Conservation (phyloP, 2,113 vertebrate genomes). For the Numida meleagris region DNA sequence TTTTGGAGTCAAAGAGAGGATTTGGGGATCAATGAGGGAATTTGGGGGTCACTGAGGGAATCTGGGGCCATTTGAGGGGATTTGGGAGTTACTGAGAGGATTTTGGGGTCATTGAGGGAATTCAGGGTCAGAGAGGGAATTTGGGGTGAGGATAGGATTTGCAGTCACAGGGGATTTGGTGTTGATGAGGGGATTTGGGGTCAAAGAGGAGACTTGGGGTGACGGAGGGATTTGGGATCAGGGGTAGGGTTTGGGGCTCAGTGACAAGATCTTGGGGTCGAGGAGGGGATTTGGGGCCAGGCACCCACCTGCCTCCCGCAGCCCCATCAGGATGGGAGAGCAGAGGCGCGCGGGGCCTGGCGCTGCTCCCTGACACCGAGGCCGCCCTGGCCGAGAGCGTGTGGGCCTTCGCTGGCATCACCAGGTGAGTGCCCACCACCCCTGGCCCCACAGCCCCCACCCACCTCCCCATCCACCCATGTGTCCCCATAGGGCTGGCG, state of each 20-base stretch:
- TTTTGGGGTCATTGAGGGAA: no score
- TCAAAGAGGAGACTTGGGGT: no score
- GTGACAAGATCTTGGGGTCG: neutral
- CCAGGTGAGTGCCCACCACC: constrained; percentile 74
- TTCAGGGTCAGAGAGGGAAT: neutral
- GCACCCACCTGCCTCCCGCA: neutral
- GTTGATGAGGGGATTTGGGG: no score
- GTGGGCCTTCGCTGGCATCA: constrained; percentile 89
- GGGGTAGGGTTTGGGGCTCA: no score
- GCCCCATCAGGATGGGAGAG: constrained; percentile 48
- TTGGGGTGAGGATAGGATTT: no score
- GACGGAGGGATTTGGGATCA: no score
- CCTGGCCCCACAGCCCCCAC: accelerated
- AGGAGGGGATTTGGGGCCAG: accelerated
- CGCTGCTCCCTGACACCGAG: constrained; percentile 84
- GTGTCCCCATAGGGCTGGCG: constrained; percentile 77
- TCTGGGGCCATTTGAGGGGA: no score
- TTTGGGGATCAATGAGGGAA: no score
- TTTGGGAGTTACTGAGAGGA: no score
- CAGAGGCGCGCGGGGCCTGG: constrained; percentile 44
- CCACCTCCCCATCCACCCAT: accelerated
- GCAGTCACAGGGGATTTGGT: no score
- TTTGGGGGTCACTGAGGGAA: no score
- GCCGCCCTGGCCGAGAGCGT: constrained; percentile 86
- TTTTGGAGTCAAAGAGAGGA: no score